Conservation (phyloP, 2,113 vertebrate genomes). For the Lepus europaeus region DNA sequence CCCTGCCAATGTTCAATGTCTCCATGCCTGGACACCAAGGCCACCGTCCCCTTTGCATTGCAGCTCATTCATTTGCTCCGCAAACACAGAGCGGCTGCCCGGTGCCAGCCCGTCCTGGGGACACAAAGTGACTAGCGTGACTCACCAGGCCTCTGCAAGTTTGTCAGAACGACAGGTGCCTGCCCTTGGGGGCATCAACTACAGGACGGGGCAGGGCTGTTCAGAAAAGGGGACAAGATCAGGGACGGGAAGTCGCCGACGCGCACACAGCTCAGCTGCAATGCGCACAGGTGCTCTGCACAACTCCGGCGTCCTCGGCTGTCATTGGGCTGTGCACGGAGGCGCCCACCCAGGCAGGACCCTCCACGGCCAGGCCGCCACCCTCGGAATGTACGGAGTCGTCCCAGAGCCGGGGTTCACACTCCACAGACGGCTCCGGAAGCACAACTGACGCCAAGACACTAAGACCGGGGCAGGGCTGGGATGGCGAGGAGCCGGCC, state of each 20-base stretch:
- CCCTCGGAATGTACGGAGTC: background rate
- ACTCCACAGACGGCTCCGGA: background rate
- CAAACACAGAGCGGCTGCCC: conserved; percentile 10
- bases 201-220: too few species aligned
- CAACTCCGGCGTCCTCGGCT: too few species aligned
- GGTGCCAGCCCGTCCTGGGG: conserved; percentile 6
- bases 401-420: background rate
- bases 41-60: background rate
- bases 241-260: background rate
- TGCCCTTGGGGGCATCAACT: background rate
- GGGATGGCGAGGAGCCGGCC: background rate
- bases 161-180: background rate
- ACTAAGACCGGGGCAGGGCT: background rate
- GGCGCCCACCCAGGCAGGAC: background rate
- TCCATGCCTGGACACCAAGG: background rate
- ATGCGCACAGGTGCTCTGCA: too few species aligned
- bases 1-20: too few species aligned
- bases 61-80: conserved; percentile 11
- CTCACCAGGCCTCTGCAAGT: background rate
- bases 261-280: too few species aligned
- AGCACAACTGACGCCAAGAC: background rate
- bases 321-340: too few species aligned
- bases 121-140: background rate
- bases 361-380: background rate
- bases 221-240: background rate